A percentile compares a stretch with the other conserved stretches of the same genome.
Evolutionary conservation across 2,888 invertebrate species (phyloP).

Genomic region (Sisyra nigra): DNA sequence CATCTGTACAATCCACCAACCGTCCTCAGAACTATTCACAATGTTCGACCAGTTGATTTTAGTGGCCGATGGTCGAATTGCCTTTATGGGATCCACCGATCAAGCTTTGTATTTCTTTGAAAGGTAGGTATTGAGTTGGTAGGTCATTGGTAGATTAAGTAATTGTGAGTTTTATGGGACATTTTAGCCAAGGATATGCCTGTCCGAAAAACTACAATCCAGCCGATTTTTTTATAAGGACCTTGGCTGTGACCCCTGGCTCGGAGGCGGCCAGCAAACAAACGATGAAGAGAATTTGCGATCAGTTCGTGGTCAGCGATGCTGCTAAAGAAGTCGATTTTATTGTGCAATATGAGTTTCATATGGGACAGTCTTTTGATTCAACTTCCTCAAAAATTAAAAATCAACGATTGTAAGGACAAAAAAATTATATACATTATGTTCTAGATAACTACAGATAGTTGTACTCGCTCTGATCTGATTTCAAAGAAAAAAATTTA

Average conservation of each 20-base stretch:
- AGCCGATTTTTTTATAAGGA: conserved; percentile 78
- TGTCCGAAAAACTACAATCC: conserved; percentile 77
- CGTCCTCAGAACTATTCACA: conserved; percentile 72
- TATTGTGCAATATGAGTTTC: conserved; percentile 53
- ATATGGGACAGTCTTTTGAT: conserved; percentile 39
- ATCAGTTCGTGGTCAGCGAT: conserved; percentile 62
- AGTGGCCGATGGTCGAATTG: conserved; percentile 75
- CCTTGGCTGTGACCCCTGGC: conserved; percentile 63
- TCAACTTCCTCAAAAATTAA: conserved; percentile 20
- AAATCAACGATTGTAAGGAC: background rate
- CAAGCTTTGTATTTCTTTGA: conserved; percentile 52
- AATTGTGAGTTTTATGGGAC: too few species aligned
- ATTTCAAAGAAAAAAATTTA: too few species aligned
- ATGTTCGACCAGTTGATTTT: conserved; percentile 67
- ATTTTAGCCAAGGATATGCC: conserved; percentile 46
- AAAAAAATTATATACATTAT: background rate
- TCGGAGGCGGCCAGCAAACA: conserved; percentile 54
- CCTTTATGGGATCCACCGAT: conserved; percentile 58
- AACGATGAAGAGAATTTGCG: conserved; percentile 56
- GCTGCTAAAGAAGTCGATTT: conserved; percentile 61
- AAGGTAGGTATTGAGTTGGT: conserved; percentile 29
- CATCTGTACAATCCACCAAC: conserved; percentile 88
- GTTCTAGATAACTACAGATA: background rate
- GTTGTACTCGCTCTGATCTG: too few species aligned
- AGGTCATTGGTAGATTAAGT: background rate